Base-by-base conservation (phyloP, 2,113 vertebrate genomes). In the Tachysurus vachellii region DNA sequence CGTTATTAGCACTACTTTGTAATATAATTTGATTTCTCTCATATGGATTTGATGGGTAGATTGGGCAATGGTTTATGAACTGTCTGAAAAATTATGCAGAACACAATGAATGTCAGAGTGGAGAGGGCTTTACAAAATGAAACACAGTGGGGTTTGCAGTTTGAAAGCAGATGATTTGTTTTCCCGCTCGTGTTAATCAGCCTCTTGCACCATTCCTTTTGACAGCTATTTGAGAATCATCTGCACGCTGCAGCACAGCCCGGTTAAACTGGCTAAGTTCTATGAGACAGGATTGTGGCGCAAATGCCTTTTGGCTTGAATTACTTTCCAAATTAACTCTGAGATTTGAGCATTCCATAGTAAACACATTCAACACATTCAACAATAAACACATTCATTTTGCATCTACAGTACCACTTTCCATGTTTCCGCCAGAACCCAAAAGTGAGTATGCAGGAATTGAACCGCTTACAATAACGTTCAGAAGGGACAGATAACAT, bases 281-380 rank as follows among this genome's bases (percentile, higher is more conserved):
- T 50, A 28, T 44, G 42, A 83, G 76, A 64, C 57, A 19, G n/a
- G 53, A 84, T 7, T 71, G 17, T 28, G 19, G n/a, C 50, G 23
- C 75, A 42, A 77, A 88, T 68, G 56, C 26, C 50, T 50, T 54
- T 80, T 80, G 75, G 53, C 56, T 86, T 80, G 13, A 86, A 57
- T 80, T 80, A 86, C 50, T 80, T 70, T 86, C 44, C 36, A 85
- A 89, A 89, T 84, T 53, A 73, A 36, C n/a, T 19, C 28, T 54
- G 80, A 77, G 84, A 62, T 68, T 73, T 84, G 47, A 76, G 64
- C 36, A 70, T 23, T 79, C 36, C 59, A 83, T 54, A 71, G 84
- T 84, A 89, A 84, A 21, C 42, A 80, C 75, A 59, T 36, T 36
- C 36, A 84, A 21, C 42, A 80, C 75, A 59, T 36, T 36, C 36